Evolutionary conservation across 2,797 vertebrate genomes (phyloP).

Genomic region (Thunnus albacares): DNA sequence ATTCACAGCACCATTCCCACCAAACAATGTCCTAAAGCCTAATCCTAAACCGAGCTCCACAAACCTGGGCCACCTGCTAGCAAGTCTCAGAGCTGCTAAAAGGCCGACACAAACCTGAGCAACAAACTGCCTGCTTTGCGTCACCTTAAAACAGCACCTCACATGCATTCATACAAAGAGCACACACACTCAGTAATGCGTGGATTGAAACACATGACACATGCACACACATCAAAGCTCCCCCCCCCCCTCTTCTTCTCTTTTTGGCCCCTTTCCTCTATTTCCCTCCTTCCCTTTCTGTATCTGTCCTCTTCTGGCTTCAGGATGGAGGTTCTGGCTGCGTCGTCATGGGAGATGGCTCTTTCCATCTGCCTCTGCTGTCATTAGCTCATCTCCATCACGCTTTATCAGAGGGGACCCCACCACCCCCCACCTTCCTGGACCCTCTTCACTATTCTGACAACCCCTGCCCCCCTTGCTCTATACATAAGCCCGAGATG

Average conservation of each 20-base stretch:
- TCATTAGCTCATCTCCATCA: conserved; percentile 84
- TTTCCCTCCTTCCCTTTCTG: conserved; percentile 14
- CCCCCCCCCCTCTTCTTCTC: neutral
- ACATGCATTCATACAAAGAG: neutral
- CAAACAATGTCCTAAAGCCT: conserved; percentile 83
- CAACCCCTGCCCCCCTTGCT: conserved; percentile 80
- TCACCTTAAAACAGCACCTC: conserved; percentile 5
- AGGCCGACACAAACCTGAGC: conserved; percentile 38
- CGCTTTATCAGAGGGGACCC: conserved; percentile 75
- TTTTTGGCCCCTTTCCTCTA: conserved; percentile 24
- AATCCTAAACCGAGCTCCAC: conserved; percentile 81
- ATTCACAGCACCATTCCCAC: conserved; percentile 84
- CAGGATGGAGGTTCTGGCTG: conserved; percentile 67
- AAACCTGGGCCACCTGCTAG: conserved; percentile 85
- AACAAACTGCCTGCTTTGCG: conserved; percentile 22
- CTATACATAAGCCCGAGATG: conserved; percentile 85
- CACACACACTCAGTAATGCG: neutral
- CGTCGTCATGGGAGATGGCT: conserved; percentile 75
- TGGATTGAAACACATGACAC: conserved; percentile 10
- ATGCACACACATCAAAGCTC: neutral
- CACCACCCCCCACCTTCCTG: conserved; percentile 61
- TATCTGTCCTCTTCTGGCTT: conserved; percentile 57
- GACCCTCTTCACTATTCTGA: conserved; percentile 73
- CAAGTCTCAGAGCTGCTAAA: conserved; percentile 55
- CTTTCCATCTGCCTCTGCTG: conserved; percentile 85